Base-by-base conservation (phyloP, 2,888 invertebrate species). In the Lordiphosa andalusiaca region DNA sequence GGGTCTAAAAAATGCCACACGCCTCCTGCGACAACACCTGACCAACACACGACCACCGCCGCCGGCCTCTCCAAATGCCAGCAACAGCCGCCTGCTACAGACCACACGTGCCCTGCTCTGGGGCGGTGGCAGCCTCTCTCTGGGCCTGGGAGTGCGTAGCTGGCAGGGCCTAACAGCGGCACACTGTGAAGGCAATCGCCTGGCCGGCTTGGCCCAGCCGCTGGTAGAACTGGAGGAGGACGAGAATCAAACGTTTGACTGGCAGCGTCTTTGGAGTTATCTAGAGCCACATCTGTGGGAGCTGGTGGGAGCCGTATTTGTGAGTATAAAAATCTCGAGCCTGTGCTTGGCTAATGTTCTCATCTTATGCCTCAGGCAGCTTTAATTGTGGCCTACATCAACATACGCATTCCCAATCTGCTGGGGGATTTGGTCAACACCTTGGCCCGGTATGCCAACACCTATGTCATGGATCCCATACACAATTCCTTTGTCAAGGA, bases 381-480 rank as follows among this genome's bases (percentile, higher is more conserved):
- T 3, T 89, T 98, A 55, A 92, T 94, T 51, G 97, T 97, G 23
- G 97, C 98, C 10, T 90, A 95, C 68, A 91, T 97, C 58, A 98
- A 98, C 87, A 95, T 98, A 55, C 93, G 96, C 90, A 95, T 98
- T 77, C 98, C 98, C 0, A 93, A 94, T 57, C 90, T 95, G 82
- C 91, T 98, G 58, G 97, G 97, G 19, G 93, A 93, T 42, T 91
- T 97, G 30, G 94, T 97, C 13, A 97, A 98, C 90, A 93, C 94
- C 2, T 89, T 95, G 40, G 92, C 94, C 0, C 91, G 91, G 66
- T 91, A 92, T 78, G 90, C 90, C 12, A 90, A 90, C 41, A 89
- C 87, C 16, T 90, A 89, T 64, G 90, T 90, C 33, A 89, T 87
- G 68, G 88, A 90, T 69, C 87, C 87, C 0, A 67, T 85, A 2